These are phyloP conservation scores for Gymnodraco acuticeps DNA, from an alignment of 2,797 vertebrate genomes.

Conservation along the genomic window DNA sequence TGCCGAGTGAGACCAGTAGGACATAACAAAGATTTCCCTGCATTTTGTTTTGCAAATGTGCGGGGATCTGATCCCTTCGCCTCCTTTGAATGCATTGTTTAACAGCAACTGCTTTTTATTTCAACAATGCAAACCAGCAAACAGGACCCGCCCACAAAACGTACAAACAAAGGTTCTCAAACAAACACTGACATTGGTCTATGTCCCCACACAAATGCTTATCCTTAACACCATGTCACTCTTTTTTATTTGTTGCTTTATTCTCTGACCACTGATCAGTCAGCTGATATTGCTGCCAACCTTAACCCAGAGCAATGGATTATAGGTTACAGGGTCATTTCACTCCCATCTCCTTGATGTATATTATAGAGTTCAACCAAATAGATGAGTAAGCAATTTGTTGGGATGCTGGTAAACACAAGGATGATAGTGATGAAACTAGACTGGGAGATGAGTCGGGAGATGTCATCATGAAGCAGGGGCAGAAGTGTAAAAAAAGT, in stretches of 20 bases:
- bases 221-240: not conserved
- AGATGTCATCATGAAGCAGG: conserved; percentile 49
- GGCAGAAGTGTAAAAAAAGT: conserved; percentile 29
- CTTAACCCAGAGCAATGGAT: not conserved
- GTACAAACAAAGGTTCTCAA: not conserved
- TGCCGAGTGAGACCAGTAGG: conserved; percentile 18
- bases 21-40: conserved; percentile 28
- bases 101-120: conserved; percentile 39
- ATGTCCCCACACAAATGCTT: conserved; percentile 5
- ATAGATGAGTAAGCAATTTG: conserved; percentile 7
- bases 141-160: not conserved
- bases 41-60: conserved; percentile 70
- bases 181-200: not conserved
- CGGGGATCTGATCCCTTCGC: conserved; percentile 11
- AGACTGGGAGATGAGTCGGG: conserved; percentile 39
- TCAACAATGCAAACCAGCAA: conserved; percentile 25
- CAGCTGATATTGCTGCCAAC: not conserved
- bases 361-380: not conserved
- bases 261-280: not conserved
- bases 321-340: conserved; percentile 4
- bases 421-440: conserved; percentile 22
- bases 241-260: not conserved
- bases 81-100: conserved; percentile 40
- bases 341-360: not conserved
- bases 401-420: conserved; percentile 14